Base-by-base conservation (phyloP, 2,888 invertebrate genomes). In the Galerucella pusilla region DNA sequence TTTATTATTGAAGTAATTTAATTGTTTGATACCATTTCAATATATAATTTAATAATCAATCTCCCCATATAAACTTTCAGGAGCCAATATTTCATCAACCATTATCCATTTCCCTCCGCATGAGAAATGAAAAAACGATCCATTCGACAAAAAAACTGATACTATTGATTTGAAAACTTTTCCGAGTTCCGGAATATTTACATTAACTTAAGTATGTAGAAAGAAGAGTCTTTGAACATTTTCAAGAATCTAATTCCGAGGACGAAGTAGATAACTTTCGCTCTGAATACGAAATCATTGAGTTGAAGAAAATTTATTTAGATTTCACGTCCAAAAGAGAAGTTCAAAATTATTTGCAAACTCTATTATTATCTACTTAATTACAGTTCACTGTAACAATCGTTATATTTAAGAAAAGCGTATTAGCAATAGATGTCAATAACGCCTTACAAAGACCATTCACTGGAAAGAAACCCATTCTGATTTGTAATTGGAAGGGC, bases 191-290 rank as follows among this genome's bases (percentile, higher is more conserved):
- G 45, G 69, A 69, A 61, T 61, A 61, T 69, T 69, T 69, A 69
- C 69, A 69, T 69, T 61, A 68, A 69, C 45, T 68, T 61, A 59
- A 69, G 46, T 68, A 60, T 68, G 25, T 60, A 68, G 60, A 60
- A 42, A 60, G 35, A 60, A 14, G 60, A 42, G 42, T 6, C 42
- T 45, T 57, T 42, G 68, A 68, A 60, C 68, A 60, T 68, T 68
- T 68, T 68, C 68, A 46, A 68, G 59, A 68, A 68, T 68, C 59
- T 68, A 42, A 68, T 68, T 68, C 54, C 45, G 59, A 68, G 59
- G 68, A 68, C 59, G 68, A 45, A 42, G 35, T 35, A 68, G 42
- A 68, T 68, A 54, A 54, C 54, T 54, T 54, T 54, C 14, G n/a
- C 16, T 54, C n/a, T 54, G n/a, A 14, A 54, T 54, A 54, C 54